phyloP scores from a whole-genome alignment of 2,113 vertebrate genomes.

The Glaucomys volans region DNA sequence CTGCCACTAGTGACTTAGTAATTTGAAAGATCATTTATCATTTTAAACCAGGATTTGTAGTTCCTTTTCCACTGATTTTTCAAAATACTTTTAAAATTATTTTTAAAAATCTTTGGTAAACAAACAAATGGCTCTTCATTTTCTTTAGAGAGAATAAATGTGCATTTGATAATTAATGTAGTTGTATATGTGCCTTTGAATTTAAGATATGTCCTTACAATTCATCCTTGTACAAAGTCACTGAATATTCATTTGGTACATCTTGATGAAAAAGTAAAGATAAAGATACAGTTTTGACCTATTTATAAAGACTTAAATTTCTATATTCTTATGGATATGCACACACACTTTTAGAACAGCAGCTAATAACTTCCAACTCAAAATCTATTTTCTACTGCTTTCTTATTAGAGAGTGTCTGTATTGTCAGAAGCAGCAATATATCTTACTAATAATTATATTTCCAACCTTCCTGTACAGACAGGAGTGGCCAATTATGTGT shows the following conservation, averaged over 20 bases:
- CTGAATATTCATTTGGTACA: not conserved
- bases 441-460: not conserved
- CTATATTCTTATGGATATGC: not conserved
- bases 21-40: conserved; percentile 79
- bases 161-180: conserved; percentile 25
- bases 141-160: conserved; percentile 47
- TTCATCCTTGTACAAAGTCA: not conserved
- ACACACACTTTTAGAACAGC: not conserved
- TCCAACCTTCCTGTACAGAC: not conserved
- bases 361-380: not conserved
- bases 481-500: not conserved
- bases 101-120: conserved; percentile 2
- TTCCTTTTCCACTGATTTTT: conserved; percentile 75
- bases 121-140: conserved; percentile 8
- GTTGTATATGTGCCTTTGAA: not conserved
- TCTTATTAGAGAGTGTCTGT: not conserved
- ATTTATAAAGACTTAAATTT: not conserved
- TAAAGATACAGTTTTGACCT: not conserved
- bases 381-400: not conserved
- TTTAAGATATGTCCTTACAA: not conserved
- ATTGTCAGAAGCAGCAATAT: not conserved
- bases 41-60: conserved; percentile 70
- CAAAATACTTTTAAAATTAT: conserved; percentile 59
- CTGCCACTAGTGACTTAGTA: conserved; percentile 75
- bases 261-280: not conserved